phyloP scores from a whole-genome alignment of 2,113 vertebrate species.

The Gyps fulvus region DNA sequence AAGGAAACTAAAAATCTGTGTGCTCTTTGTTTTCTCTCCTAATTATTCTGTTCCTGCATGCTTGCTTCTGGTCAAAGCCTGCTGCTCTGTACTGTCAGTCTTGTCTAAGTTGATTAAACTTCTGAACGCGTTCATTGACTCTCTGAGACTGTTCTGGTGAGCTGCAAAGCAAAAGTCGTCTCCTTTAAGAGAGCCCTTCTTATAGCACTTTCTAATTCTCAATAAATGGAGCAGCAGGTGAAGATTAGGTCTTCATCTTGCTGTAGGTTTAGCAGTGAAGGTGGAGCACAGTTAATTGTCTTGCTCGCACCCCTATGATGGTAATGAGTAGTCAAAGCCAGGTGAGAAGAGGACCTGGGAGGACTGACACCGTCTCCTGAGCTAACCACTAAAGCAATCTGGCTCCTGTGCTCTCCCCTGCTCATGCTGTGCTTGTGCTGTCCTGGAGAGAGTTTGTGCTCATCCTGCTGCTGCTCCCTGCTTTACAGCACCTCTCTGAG shows the following conservation, averaged over 20 bases:
- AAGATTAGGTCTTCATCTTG: not conserved
- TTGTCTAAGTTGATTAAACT: not conserved
- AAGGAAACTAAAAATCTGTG: not conserved
- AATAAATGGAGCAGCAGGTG: not conserved
- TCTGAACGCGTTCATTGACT: not conserved
- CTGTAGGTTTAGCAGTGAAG: not conserved
- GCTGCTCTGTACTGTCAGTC: not conserved
- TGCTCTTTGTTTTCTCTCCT: not conserved
- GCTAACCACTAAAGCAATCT: not conserved
- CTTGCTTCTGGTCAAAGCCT: not conserved
- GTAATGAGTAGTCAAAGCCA: not conserved
- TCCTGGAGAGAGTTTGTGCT: not conserved
- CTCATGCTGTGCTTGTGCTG: fast-evolving
- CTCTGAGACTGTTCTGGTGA: not conserved
- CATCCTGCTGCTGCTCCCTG: not conserved
- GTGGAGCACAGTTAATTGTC: not conserved
- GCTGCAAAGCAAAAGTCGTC: not conserved
- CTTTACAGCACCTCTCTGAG: not conserved
- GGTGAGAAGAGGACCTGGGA: not conserved
- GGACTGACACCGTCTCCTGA: not conserved
- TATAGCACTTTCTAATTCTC: not conserved
- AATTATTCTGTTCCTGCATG: not conserved
- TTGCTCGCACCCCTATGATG: not conserved
- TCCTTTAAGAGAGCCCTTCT: not conserved
- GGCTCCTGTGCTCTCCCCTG: not conserved